Percentiles rank a stretch among this genome's conserved stretches.
These are phyloP conservation scores for Falco columbarius DNA, from an alignment of 2,797 vertebrate species.

Conservation along the genomic window DNA sequence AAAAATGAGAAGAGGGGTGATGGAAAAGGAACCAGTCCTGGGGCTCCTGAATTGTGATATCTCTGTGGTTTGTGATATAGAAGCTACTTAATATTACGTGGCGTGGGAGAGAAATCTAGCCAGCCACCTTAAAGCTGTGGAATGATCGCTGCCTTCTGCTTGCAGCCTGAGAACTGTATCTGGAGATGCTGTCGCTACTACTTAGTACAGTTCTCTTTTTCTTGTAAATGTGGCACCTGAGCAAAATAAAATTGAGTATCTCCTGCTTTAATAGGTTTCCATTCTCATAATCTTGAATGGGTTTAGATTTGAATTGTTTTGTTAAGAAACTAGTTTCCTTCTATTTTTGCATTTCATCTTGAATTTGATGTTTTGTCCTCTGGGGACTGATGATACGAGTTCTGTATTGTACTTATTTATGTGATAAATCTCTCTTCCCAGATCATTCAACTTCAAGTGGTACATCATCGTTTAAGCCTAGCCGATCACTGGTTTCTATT, in stretches of 20 bases:
- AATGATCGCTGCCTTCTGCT: background rate
- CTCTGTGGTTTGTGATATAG: background rate
- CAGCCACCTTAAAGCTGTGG: background rate
- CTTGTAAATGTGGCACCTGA: background rate
- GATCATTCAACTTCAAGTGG: slow-evolving; percentile 92
- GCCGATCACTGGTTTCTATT: slow-evolving; percentile 80
- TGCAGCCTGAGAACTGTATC: background rate
- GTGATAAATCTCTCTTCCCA: slow-evolving; percentile 64
- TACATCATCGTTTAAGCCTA: slow-evolving; percentile 84
- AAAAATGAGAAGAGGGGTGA: background rate
- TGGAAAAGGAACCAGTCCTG: background rate
- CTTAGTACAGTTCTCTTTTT: background rate
- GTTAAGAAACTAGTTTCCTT: background rate
- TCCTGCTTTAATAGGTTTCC: background rate
- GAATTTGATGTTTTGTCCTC: background rate
- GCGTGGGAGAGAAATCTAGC: background rate
- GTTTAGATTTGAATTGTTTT: background rate
- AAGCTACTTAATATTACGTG: background rate
- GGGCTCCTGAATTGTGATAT: background rate
- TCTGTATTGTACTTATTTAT: background rate
- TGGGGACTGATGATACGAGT: background rate
- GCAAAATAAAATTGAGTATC: background rate
- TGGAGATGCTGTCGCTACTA: background rate
- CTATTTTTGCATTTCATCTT: background rate
- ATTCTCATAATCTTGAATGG: background rate